These are phyloP conservation scores for Delichon dasypus DNA, from an alignment of 2,797 vertebrate genomes.

Conservation along the genomic window DNA sequence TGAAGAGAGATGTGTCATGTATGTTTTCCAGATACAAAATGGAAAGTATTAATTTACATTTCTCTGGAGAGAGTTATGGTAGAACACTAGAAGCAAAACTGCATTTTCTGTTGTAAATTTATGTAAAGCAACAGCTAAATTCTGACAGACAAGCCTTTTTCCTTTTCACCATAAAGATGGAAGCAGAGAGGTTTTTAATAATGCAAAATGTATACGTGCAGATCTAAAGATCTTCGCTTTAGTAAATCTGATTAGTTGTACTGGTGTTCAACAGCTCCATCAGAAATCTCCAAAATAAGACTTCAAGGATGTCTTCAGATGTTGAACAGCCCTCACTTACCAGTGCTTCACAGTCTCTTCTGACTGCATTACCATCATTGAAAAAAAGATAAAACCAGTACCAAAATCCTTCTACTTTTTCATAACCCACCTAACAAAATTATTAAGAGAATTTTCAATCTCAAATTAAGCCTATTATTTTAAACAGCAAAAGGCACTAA, in stretches of 20 bases:
- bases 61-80: background rate
- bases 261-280: background rate
- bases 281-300: background rate
- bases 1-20: background rate
- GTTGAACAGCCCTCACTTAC: background rate
- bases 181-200: constrained; percentile 40
- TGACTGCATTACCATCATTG: constrained; percentile 9
- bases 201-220: background rate
- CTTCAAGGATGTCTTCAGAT: constrained; percentile 5
- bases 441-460: background rate
- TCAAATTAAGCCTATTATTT: constrained; percentile 5
- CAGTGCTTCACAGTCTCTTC: background rate
- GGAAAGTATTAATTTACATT: background rate
- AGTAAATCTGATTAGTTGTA: background rate
- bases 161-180: background rate
- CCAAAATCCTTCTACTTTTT: background rate
- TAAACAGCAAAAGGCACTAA: background rate
- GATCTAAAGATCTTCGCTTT: background rate
- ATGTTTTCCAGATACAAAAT: background rate
- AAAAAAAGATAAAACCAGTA: background rate
- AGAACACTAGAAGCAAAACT: background rate
- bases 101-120: constrained; percentile 15
- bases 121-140: background rate
- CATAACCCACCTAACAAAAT: constrained; percentile 2
- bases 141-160: background rate